Evolutionary conservation across 2,888 invertebrate genomes (phyloP).

Genomic region (Agrochola macilenta): DNA sequence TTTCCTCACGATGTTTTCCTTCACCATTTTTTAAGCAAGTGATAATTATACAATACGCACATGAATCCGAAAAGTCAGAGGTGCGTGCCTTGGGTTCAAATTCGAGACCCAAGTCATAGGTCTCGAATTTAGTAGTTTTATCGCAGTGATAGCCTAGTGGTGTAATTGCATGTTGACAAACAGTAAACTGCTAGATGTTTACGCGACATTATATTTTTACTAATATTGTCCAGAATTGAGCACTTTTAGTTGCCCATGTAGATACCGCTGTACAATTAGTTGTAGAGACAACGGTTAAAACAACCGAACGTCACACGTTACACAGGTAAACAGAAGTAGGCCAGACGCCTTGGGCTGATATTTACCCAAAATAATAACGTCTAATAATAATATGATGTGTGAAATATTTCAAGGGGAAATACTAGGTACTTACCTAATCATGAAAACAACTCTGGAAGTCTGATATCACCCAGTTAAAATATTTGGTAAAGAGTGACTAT

Average conservation of each 20-base stretch:
- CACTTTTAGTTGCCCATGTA: not conserved
- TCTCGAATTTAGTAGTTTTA: too few species aligned
- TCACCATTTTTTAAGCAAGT: too few species aligned
- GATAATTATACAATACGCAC: too few species aligned
- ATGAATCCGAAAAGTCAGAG: too few species aligned
- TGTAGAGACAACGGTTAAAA: slow-evolving; percentile 40
- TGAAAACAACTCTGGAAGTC: not conserved
- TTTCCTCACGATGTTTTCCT: too few species aligned
- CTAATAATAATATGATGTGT: not conserved
- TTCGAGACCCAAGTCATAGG: too few species aligned
- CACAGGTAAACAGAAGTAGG: slow-evolving; percentile 16
- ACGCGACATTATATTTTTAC: not conserved
- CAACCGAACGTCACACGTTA: slow-evolving; percentile 35
- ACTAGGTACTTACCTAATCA: not conserved
- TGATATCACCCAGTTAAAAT: not conserved
- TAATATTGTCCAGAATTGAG: not conserved
- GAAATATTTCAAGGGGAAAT: not conserved
- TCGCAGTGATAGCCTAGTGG: too few species aligned
- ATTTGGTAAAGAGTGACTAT: not conserved
- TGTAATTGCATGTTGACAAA: not conserved
- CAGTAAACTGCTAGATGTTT: not conserved
- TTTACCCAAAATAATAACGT: not conserved
- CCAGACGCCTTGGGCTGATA: not conserved
- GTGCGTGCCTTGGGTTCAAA: too few species aligned
- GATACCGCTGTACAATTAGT: not conserved